phyloP scores from a whole-genome alignment of 2,113 vertebrate genomes.

The Leptobrachium ailaonicum region DNA sequence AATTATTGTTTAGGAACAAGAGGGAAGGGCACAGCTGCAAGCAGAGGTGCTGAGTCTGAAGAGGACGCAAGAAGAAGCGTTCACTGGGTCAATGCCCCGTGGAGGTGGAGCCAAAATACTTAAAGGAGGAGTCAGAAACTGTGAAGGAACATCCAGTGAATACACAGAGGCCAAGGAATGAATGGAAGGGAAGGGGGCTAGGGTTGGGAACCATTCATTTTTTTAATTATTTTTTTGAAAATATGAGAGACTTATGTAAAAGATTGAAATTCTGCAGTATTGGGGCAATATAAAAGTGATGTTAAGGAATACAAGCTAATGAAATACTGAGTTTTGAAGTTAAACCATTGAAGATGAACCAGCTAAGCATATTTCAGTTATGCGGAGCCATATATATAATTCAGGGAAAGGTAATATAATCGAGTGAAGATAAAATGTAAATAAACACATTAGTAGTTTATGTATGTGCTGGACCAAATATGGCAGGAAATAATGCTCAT shows the following conservation, averaged over 20 bases:
- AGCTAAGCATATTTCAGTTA: background rate
- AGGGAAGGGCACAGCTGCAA: slow-evolving; percentile 84
- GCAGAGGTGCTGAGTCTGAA: slow-evolving; percentile 83
- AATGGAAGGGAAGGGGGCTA: background rate
- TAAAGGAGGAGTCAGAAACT: slow-evolving; percentile 37
- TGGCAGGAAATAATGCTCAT: background rate
- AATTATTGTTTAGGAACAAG: slow-evolving; percentile 75
- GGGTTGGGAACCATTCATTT: background rate
- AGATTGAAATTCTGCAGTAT: background rate
- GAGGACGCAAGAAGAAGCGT: slow-evolving; percentile 44
- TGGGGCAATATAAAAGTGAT: background rate
- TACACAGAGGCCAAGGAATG: slow-evolving; percentile 70
- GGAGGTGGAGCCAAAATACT: slow-evolving; percentile 40
- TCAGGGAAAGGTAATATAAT: background rate
- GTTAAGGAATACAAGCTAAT: background rate
- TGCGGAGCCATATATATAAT: background rate
- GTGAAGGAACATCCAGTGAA: slow-evolving; percentile 80
- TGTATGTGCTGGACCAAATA: background rate
- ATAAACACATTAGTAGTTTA: background rate
- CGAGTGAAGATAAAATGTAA: background rate
- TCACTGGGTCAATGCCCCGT: slow-evolving; percentile 43
- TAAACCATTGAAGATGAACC: too few relatives aligned
- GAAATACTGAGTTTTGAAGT: background rate
- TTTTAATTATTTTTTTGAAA: background rate
- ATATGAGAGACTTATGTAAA: background rate